Conservation (phyloP, 2,888 invertebrate genomes). For the Nebria salina region DNA sequence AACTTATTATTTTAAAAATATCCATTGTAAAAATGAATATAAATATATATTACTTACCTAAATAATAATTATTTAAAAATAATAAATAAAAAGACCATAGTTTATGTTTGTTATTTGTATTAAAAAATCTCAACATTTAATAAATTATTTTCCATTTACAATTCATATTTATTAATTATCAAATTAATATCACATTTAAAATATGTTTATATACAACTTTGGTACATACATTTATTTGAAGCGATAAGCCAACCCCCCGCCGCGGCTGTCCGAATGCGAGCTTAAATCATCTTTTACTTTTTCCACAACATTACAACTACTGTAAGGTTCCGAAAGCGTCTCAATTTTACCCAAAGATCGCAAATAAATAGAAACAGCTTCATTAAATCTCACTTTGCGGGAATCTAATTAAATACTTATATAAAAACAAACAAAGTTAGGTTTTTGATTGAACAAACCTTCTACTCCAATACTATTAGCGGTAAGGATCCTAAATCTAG, state of each 20-base stretch:
- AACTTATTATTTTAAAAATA: too few species aligned
- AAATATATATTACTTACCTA: too few species aligned
- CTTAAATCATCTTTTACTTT: constrained; percentile 71
- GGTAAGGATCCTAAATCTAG: constrained; percentile 61
- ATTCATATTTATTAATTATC: not conserved
- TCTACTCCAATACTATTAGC: constrained; percentile 60
- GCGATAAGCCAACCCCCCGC: constrained; percentile 74
- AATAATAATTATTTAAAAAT: too few species aligned
- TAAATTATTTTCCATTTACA: too few species aligned
- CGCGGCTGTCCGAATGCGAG: constrained; percentile 78
- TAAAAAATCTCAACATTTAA: too few species aligned
- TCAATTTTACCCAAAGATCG: constrained; percentile 51
- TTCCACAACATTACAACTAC: constrained; percentile 74
- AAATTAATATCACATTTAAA: not conserved
- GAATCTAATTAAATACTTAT: not conserved
- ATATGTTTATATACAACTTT: not conserved
- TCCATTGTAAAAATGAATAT: too few species aligned
- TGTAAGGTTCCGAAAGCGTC: constrained; percentile 61
- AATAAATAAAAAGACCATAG: too few species aligned
- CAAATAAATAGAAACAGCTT: constrained; percentile 56
- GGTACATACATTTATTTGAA: constrained; percentile 60
- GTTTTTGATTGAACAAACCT: constrained; percentile 52
- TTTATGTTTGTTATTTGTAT: too few species aligned
- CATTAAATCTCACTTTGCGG: constrained; percentile 52
- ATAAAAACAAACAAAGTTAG: not conserved